Percentiles rank a stretch among this genome's conserved stretches.
Evolutionary conservation across 2,797 vertebrate genomes (phyloP).

Genomic region (Delichon dasypus): DNA sequence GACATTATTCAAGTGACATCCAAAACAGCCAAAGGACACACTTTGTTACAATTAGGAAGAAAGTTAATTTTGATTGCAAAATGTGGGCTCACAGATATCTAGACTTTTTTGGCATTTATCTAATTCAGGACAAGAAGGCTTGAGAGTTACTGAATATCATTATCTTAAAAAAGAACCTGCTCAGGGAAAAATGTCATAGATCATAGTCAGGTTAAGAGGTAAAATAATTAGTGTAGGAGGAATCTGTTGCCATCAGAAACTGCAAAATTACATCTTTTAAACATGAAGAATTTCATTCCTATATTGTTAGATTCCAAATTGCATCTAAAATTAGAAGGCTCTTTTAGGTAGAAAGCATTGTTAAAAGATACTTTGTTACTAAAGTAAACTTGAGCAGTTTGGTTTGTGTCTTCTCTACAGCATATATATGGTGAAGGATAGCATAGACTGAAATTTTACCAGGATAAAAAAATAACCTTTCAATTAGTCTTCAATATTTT

Average conservation of each 20-base stretch:
- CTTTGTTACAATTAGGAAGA: not conserved
- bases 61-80: not conserved
- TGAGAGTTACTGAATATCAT: not conserved
- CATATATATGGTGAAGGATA: not conserved
- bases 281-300: not conserved
- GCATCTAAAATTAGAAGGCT: not conserved
- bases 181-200: not conserved
- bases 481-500: not conserved
- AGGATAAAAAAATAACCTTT: not conserved
- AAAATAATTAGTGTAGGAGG: not conserved
- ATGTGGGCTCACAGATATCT: not conserved
- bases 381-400: not conserved
- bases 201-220: not conserved
- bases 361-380: not conserved
- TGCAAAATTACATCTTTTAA: not conserved
- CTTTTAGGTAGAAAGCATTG: not conserved
- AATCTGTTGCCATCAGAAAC: not conserved
- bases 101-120: not conserved
- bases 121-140: not conserved
- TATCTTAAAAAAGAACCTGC: constrained; percentile 5
- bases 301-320: not conserved
- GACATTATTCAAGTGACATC: not conserved
- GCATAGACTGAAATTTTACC: not conserved
- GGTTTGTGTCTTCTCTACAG: not conserved
- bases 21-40: not conserved